These are phyloP conservation scores for Listrodromus nycthemerus DNA, from an alignment of 2,888 invertebrate species.

Conservation along the genomic window DNA sequence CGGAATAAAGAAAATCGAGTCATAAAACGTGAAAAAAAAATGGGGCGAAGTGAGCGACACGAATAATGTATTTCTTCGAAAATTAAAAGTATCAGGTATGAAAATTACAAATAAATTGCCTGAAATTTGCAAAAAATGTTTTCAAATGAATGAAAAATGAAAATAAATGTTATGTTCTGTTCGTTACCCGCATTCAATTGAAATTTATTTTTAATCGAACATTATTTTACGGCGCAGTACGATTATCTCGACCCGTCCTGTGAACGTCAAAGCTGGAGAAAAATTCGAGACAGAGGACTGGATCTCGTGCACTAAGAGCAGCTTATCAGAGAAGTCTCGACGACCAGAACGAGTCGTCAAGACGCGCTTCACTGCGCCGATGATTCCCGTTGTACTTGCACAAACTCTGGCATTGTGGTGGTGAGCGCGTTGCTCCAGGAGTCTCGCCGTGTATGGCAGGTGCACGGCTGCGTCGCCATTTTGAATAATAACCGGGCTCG, in stretches of 20 bases:
- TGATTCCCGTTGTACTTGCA: not conserved
- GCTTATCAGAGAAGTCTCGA: constrained; percentile 1
- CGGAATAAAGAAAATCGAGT: too few relatives aligned
- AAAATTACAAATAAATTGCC: too few relatives aligned
- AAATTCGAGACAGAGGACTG: not conserved
- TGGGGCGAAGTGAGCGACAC: too few relatives aligned
- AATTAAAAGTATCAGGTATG: too few relatives aligned
- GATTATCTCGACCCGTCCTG: not conserved
- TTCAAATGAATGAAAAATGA: too few relatives aligned
- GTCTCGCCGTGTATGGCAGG: constrained; percentile 34
- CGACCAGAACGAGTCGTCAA: constrained; percentile 4
- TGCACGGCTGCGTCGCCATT: constrained; percentile 44
- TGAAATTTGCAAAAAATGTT: too few relatives aligned
- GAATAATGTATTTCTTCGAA: too few relatives aligned
- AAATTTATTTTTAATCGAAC: too few relatives aligned
- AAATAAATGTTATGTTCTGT: too few relatives aligned
- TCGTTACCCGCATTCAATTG: too few relatives aligned
- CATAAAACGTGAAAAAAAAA: too few relatives aligned
- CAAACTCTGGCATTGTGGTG: not conserved
- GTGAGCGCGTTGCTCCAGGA: not conserved
- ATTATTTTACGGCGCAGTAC: too few relatives aligned
- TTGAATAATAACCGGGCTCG: constrained; percentile 48
- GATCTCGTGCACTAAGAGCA: not conserved
- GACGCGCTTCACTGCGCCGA: not conserved
- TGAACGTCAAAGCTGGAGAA: not conserved